These are phyloP conservation scores for Poeciliopsis turneri DNA, from an alignment of 2,797 vertebrate genomes.

Conservation along the genomic window DNA sequence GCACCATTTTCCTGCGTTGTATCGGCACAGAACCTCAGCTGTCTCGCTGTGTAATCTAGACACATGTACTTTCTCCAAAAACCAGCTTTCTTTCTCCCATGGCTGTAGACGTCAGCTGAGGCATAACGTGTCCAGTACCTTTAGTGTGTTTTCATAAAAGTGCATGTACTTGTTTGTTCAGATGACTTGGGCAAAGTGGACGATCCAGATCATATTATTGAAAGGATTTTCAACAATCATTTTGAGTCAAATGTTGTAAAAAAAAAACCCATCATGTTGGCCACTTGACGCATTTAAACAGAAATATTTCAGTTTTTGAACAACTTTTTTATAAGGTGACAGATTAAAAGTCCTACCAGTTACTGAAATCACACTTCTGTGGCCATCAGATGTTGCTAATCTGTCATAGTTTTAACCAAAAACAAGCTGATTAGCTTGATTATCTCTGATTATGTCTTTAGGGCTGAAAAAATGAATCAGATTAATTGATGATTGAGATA, in stretches of 20 bases:
- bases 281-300: background rate
- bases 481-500: too few relatives aligned
- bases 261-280: too few relatives aligned
- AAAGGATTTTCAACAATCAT: background rate
- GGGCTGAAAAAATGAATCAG: too few relatives aligned
- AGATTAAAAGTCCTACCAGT: background rate
- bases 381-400: background rate
- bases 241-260: background rate
- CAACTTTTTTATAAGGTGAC: background rate
- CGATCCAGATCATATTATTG: background rate
- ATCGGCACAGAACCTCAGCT: too few relatives aligned
- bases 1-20: too few relatives aligned
- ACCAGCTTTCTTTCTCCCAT: background rate
- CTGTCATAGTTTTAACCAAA: background rate
- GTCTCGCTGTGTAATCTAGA: background rate
- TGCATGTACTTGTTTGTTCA: background rate
- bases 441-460: background rate
- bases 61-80: background rate
- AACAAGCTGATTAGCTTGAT: background rate
- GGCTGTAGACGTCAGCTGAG: background rate
- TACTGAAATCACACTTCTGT: background rate
- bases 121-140: background rate
- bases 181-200: background rate
- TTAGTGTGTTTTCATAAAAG: too few relatives aligned
- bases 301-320: background rate